Conservation (phyloP, 1,140 invertebrate species). For the Leptonema lineaticorne region DNA sequence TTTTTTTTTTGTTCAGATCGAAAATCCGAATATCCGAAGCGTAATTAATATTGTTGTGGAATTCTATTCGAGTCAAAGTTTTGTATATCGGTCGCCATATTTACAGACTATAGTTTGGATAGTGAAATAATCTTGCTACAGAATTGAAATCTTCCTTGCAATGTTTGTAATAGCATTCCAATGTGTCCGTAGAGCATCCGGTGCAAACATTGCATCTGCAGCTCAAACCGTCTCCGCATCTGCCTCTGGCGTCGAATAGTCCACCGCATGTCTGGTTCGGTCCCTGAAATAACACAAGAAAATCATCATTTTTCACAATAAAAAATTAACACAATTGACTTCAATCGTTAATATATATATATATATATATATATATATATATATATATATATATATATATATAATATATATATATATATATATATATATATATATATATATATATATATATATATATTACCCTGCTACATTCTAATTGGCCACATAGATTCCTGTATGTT, state of each 20-base stretch:
- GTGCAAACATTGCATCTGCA: slow-evolving; percentile 52
- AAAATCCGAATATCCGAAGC: not conserved
- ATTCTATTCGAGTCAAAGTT: not conserved
- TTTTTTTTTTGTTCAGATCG: no score
- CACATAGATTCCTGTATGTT: slow-evolving; percentile 30
- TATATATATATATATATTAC: not conserved
- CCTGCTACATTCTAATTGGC: slow-evolving; percentile 20
- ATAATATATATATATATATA: no score
- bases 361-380: no score
- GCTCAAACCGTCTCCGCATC: slow-evolving; percentile 53
- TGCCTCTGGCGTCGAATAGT: slow-evolving; percentile 43
- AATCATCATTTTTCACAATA: slow-evolving; percentile 7
- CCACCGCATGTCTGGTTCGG: slow-evolving; percentile 53
- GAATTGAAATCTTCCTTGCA: slow-evolving; percentile 14
- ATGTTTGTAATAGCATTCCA: slow-evolving; percentile 47
- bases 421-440: no score
- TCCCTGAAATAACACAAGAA: slow-evolving; percentile 44
- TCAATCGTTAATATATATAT: no score
- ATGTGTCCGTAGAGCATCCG: slow-evolving; percentile 51
- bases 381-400: not conserved
- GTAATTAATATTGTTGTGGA: not conserved
- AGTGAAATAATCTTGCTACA: not conserved
- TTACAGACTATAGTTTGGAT: not conserved
- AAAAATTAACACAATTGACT: no score
- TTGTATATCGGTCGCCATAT: not conserved